Evolutionary conservation across 2,797 vertebrate genomes (phyloP), one percentile per base, ranked within the genome.

Genomic region (Lepilemur septentrionalis): DNA sequence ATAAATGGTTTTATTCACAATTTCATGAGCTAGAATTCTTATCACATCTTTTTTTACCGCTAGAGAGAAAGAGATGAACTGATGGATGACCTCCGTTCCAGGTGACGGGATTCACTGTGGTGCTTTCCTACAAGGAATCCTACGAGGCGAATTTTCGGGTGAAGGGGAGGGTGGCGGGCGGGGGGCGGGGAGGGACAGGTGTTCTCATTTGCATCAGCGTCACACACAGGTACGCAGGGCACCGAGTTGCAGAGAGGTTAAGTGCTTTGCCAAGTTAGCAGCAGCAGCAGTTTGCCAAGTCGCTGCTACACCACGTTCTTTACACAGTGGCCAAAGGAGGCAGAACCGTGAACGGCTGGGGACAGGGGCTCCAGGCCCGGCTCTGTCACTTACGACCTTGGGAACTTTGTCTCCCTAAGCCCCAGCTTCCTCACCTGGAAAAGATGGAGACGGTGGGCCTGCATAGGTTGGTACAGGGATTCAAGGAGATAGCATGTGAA

Each of bases 211-310:
- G 48, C 61, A 10, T 23, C 28, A 0, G 48, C 61, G 7, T 23
- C 28, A 0, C 3, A 7, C 11, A 28, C 8, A 22, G 30, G 9
- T 8, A 28, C 6, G 14, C n/a, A 32, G 38, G 32, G 43, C 0
- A 2, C 50, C 0, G 17, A 25, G 11, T 20, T 13, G 13, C 0
- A 57, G 18, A n/a, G 55, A 17, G 20, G 46, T 14, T 28, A 41
- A 38, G 38, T 30, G 1, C 35, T 52, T 13, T 43, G 41, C 14
- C 6, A 10, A 23, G 14, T 13, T 35, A 46, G n/a, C 55, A 23
- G 57, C 28, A 73, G 8, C 22, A 23, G 57, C 32, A 79, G 8
- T 30, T 46, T 59, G 52, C 52, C 52, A 55, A 9, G 52, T 41
- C 76, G 55, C 22, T 75, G 59, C 63, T 70, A 22, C 2, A 15